These are phyloP conservation scores for Myotis brandtii DNA, from an alignment of 2,113 vertebrate species.

Conservation along the genomic window DNA sequence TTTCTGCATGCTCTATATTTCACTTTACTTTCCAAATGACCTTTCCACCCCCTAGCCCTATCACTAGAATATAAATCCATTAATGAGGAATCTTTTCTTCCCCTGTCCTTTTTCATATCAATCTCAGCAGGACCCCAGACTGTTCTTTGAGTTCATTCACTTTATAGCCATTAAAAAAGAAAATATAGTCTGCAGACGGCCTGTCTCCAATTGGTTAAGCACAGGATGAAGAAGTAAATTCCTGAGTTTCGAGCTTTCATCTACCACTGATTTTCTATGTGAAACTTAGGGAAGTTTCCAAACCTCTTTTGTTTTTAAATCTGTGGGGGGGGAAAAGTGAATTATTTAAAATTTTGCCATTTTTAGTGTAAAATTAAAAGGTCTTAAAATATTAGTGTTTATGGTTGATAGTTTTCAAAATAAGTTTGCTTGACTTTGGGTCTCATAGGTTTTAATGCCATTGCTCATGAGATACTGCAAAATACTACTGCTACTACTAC, in stretches of 20 bases:
- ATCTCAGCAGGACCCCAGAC: conserved; percentile 49
- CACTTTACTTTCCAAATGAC: conserved; percentile 74
- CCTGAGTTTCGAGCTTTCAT: conserved; percentile 56
- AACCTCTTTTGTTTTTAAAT: neutral
- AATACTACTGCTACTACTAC: neutral
- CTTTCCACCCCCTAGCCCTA: conserved; percentile 58
- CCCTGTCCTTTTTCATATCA: conserved; percentile 72
- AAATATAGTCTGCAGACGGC: conserved; percentile 68
- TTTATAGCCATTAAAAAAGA: conserved; percentile 77
- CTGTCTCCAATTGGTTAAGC: conserved; percentile 69
- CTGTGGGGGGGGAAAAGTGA: conserved; percentile 1
- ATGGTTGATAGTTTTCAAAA: neutral
- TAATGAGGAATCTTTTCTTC: conserved; percentile 79
- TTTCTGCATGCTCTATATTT: conserved; percentile 73
- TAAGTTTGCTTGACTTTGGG: neutral
- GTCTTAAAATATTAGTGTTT: neutral
- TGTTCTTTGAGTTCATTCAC: conserved; percentile 71
- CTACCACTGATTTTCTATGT: neutral
- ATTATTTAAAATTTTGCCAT: neutral
- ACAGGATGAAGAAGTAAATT: conserved; percentile 48
- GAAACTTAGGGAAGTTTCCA: neutral
- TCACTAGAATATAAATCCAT: conserved; percentile 73
- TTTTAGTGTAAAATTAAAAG: conserved; percentile 11
- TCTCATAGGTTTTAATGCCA: neutral
- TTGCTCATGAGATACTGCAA: neutral